These are phyloP conservation scores for Aphyosemion australe DNA, from an alignment of 2,113 vertebrate genomes.

Conservation along the genomic window DNA sequence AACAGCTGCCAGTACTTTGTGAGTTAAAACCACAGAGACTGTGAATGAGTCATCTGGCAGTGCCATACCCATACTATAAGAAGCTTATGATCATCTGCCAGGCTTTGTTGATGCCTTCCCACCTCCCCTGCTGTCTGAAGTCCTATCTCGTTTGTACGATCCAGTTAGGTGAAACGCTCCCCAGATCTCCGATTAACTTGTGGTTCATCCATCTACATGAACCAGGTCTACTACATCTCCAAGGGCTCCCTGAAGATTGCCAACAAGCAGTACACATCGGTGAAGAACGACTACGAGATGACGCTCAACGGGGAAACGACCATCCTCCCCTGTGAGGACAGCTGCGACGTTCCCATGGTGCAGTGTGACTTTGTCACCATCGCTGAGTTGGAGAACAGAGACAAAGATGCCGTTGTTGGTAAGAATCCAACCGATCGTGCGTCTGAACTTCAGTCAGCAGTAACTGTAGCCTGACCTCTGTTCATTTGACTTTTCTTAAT, in stretches of 20 bases:
- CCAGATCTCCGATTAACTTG: conserved; percentile 50
- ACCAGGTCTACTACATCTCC: conserved; percentile 94
- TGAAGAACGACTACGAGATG: conserved; percentile 99
- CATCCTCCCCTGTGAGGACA: conserved; percentile 91
- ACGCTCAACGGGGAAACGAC: conserved; percentile 90
- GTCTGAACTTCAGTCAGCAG: too few relatives aligned
- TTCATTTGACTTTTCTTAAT: too few relatives aligned
- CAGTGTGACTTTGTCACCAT: conserved; percentile 91
- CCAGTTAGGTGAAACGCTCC: conserved; percentile 48
- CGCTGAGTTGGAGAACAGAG: conserved; percentile 83
- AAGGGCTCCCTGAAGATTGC: conserved; percentile 93
- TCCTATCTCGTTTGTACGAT: conserved; percentile 59
- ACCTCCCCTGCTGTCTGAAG: conserved; percentile 39
- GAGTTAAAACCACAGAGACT: conserved; percentile 60
- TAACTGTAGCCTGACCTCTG: too few relatives aligned
- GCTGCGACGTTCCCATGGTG: conserved; percentile 86
- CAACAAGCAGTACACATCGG: conserved; percentile 94
- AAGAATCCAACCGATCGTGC: conserved; percentile 53
- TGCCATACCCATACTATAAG: conserved; percentile 57
- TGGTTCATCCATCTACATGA: conserved; percentile 41
- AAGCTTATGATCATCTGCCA: conserved; percentile 68
- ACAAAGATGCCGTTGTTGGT: conserved; percentile 91
- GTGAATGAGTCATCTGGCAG: conserved; percentile 64
- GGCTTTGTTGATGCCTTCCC: conserved; percentile 38
- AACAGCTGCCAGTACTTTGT: conserved; percentile 58